Evolutionary conservation across 1,140 invertebrate species (phyloP), one percentile per base, ranked within the genome.

Genomic region (Drosophila repletoides): DNA sequence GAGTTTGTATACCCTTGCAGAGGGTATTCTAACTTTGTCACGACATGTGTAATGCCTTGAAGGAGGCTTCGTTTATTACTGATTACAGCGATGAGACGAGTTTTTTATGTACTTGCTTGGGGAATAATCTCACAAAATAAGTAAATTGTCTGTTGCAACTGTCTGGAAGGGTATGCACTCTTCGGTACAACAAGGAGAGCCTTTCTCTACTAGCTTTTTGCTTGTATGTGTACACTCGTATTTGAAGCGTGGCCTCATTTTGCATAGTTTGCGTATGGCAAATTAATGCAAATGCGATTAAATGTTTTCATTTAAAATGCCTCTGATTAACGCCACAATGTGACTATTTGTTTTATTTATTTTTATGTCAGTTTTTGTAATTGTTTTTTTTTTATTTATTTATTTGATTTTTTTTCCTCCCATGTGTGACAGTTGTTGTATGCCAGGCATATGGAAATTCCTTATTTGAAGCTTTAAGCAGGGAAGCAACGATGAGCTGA

Each of bases 271-370:
- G 59, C 59, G 55, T 53, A 68, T 28, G 29, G 48, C 28, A 72
- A 76, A 72, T 76, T 67, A 55, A 73, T 83, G 77, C 63, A 81
- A 81, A 81, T 76, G 34, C 68, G 69, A 81, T 81, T 83, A 81
- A 81, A 83, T 81, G 59, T 69, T 83, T 68, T 76, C 59, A 59
- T 61, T 72, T 72, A 14, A 64, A 68, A 46, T 59, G 48, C 64
- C 33, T 21, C 40, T 68, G 65, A 63, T 68, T 68, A 68, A 63
- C 41, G 40, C 58, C 48, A 64, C 56, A 68, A 68, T 68, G 59
- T 63, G 58, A 63, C 58, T 61, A 63, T 68, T 48, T 63, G 48
- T 63, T 40, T 45, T 51, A 28, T 36, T 46, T 58, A 21, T 17
- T 61, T n/a, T 53, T 24, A 36, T 36, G 6, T 17, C 12, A 33